Conservation (phyloP, 1,140 invertebrate genomes). For the Sarcophaga peregrina region DNA sequence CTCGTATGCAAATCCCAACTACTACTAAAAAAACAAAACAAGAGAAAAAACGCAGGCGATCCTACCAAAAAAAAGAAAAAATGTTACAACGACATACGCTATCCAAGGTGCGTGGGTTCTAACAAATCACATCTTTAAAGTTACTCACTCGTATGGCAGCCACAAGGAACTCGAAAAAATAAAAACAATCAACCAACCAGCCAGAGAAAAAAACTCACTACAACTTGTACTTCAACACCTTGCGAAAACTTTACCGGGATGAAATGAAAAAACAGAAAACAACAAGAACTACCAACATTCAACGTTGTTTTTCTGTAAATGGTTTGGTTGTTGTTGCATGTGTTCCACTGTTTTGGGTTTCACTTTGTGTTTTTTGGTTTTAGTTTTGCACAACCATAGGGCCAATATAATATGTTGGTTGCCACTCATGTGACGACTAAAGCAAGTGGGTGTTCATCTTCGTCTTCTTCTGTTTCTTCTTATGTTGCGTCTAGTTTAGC, state of each 20-base stretch:
- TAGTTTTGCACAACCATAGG: background rate
- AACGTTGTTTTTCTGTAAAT: no score
- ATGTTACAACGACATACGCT: background rate
- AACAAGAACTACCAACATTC: no score
- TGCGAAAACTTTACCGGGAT: background rate
- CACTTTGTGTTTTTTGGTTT: background rate
- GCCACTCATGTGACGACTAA: background rate
- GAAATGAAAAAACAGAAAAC: no score
- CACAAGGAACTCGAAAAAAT: background rate
- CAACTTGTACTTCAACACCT: constrained; percentile 36
- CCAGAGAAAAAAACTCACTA: background rate
- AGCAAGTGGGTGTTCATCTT: constrained; percentile 10
- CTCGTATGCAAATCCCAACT: background rate
- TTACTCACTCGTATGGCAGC: constrained; percentile 1
- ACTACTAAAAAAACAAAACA: no score
- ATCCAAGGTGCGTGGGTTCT: constrained; percentile 28
- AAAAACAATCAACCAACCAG: constrained; percentile 4
- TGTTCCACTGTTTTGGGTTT: background rate
- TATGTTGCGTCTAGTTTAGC: no score
- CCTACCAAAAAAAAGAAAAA: no score
- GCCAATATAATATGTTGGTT: background rate
- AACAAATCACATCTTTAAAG: constrained; percentile 27
- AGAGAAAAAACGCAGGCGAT: no score
- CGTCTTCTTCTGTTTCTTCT: no score
- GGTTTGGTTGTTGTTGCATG: background rate